phyloP scores from a whole-genome alignment of 2,888 invertebrate species.

The Limnephilus rhombicus region DNA sequence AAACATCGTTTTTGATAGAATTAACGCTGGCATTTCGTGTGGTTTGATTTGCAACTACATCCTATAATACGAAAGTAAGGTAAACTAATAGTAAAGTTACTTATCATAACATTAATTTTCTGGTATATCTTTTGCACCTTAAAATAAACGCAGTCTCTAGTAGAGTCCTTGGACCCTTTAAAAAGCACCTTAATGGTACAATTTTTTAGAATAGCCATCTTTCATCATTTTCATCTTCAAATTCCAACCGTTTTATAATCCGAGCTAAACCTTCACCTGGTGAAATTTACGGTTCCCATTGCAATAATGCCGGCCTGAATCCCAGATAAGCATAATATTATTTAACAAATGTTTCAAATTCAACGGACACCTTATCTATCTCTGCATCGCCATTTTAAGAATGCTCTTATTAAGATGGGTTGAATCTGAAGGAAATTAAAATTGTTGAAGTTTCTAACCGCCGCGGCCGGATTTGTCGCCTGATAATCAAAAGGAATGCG shows the following conservation, averaged over 20 bases:
- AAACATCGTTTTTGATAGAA: too few species aligned
- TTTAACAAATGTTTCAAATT: conserved; percentile 39
- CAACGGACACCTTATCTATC: conserved; percentile 13
- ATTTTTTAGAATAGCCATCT: background rate
- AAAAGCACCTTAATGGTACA: too few species aligned
- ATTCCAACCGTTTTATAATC: background rate
- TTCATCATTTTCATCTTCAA: background rate
- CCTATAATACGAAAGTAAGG: too few species aligned
- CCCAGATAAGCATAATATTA: conserved; percentile 42
- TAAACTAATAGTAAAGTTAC: too few species aligned
- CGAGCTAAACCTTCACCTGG: background rate
- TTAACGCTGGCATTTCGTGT: too few species aligned
- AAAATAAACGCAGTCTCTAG: too few species aligned
- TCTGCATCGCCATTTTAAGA: conserved; percentile 28
- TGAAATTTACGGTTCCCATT: conserved; percentile 54
- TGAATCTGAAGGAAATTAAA: background rate
- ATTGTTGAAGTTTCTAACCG: background rate
- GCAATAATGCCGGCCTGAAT: conserved; percentile 27
- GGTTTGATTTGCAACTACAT: too few species aligned
- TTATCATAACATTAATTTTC: too few species aligned
- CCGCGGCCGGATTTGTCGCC: background rate
- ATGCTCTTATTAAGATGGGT: conserved; percentile 30
- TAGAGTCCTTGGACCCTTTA: too few species aligned
- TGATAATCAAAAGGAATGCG: background rate
- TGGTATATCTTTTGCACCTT: too few species aligned